phyloP scores from a whole-genome alignment of 2,888 invertebrate species.

The Leptopilina myrica region DNA sequence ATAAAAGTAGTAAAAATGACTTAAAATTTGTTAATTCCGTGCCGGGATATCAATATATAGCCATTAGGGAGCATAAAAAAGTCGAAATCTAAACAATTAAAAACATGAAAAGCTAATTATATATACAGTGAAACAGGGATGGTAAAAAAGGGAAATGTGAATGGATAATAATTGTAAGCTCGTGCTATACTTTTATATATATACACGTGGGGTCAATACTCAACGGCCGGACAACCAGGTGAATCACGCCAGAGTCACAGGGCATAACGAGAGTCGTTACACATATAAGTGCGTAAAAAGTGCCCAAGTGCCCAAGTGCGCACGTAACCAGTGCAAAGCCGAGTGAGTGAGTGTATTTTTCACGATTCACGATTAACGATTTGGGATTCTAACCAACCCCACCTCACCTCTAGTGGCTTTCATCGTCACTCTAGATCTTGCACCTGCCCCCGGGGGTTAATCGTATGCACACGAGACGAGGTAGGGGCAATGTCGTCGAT shows the following conservation, averaged over 20 bases:
- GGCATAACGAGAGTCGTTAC: constrained; percentile 70
- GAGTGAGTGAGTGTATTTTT: constrained; percentile 57
- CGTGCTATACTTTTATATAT: constrained; percentile 52
- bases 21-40: too few relatives aligned
- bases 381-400: constrained; percentile 69
- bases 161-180: constrained; percentile 49
- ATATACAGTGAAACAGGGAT: neutral
- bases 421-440: constrained; percentile 59
- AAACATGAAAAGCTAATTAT: constrained; percentile 22
- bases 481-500: constrained; percentile 60
- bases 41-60: too few relatives aligned
- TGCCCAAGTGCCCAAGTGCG: too few relatives aligned
- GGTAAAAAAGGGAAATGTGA: constrained; percentile 13
- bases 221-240: constrained; percentile 72
- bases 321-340: constrained; percentile 55
- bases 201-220: constrained; percentile 65
- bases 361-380: constrained; percentile 66
- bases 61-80: too few relatives aligned
- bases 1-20: too few relatives aligned
- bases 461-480: constrained; percentile 72
- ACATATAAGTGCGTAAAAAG: constrained; percentile 38
- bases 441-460: constrained; percentile 56
- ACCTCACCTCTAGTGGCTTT: constrained; percentile 64
- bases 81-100: neutral
- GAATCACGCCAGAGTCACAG: constrained; percentile 75